Evolutionary conservation across 2,113 vertebrate genomes (phyloP).

Genomic region (Aegotheles bennettii): DNA sequence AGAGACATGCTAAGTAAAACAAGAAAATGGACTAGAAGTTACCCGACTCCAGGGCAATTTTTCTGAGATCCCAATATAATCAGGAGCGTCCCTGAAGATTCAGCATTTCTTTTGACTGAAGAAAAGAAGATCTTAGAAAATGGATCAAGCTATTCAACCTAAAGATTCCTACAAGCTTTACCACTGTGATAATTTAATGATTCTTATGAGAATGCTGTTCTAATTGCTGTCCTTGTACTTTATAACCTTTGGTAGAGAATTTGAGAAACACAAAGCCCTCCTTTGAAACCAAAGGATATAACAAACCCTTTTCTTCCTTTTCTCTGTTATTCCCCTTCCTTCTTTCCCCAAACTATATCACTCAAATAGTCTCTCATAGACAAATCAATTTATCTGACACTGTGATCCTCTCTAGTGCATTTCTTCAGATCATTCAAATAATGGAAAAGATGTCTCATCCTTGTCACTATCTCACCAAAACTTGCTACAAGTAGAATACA

Average conservation of each 20-base stretch:
- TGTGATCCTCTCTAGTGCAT: background rate
- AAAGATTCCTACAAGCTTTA: background rate
- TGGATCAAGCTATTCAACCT: background rate
- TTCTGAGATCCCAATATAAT: background rate
- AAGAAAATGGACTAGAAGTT: background rate
- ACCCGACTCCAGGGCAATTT: background rate
- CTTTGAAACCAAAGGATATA: background rate
- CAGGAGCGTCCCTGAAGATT: background rate
- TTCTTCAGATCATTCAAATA: conserved; percentile 28
- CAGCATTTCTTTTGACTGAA: background rate
- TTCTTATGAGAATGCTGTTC: background rate
- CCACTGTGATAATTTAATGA: background rate
- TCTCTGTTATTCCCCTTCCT: background rate
- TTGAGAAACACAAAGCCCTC: background rate
- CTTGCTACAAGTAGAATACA: background rate
- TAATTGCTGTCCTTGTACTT: background rate
- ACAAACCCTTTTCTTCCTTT: background rate
- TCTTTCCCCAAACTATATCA: background rate
- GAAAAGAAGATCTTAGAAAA: background rate
- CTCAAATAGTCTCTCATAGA: background rate
- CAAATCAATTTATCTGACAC: conserved; percentile 25
- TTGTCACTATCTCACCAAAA: background rate
- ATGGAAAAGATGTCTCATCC: background rate
- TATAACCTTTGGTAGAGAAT: background rate
- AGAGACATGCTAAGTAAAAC: background rate